These are phyloP conservation scores for Aphaenogaster ashmeadi DNA, from an alignment of 1,140 invertebrate species.

Conservation along the genomic window DNA sequence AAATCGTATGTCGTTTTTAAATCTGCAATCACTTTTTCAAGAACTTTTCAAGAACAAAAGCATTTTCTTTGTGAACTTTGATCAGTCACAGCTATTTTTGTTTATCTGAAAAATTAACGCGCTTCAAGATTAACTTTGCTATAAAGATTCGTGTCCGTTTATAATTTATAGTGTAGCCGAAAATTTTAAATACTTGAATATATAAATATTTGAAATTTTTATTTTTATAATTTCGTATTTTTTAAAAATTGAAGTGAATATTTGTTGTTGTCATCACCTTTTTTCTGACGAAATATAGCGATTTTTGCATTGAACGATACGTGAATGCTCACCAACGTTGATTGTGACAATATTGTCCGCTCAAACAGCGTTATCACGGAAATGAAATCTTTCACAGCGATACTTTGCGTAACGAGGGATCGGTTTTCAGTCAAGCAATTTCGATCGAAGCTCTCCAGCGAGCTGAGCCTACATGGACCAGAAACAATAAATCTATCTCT, in stretches of 20 bases:
- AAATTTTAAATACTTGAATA: neutral
- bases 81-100: neutral
- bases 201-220: neutral
- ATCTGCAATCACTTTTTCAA: neutral
- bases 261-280: neutral
- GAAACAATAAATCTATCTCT: conserved; percentile 45
- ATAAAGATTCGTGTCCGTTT: neutral
- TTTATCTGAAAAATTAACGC: neutral
- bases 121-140: neutral
- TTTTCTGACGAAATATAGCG: neutral
- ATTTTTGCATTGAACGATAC: neutral
- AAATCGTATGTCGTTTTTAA: neutral
- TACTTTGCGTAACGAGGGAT: conserved; percentile 2
- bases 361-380: neutral
- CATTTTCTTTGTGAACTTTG: neutral
- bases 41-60: neutral
- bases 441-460: neutral
- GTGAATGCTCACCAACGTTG: neutral
- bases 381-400: conserved; percentile 34
- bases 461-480: neutral
- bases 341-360: neutral
- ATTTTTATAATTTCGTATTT: neutral
- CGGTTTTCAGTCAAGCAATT: conserved; percentile 37
- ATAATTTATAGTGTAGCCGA: neutral
- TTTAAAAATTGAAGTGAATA: neutral